A percentile compares a stretch with the other conserved stretches of the same genome.
These are phyloP conservation scores for Phenganax stokvisi DNA, from an alignment of 92 coral and sea anemone genomes.

Conservation along the genomic window DNA sequence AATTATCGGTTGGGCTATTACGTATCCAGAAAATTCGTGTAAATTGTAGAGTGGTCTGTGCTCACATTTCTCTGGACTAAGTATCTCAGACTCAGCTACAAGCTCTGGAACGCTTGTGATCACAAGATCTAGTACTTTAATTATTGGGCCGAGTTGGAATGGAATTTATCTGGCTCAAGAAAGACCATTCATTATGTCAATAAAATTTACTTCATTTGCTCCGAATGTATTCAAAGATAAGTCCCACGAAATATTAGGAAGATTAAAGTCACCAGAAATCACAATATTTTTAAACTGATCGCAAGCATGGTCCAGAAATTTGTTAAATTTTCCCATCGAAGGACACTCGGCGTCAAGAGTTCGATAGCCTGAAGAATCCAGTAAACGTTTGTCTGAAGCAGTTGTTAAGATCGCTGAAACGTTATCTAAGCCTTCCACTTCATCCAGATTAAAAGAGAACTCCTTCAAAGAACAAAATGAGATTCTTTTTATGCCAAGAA, in stretches of 20 bases:
- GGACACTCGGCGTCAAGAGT: neutral
- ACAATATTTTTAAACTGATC: no score
- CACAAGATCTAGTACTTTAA: slow-evolving; percentile 24
- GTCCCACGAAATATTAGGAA: neutral
- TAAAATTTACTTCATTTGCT: neutral
- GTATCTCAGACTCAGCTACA: slow-evolving; percentile 13
- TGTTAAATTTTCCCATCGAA: slow-evolving; percentile 9
- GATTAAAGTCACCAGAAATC: no score
- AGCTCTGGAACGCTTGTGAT: slow-evolving; percentile 26
- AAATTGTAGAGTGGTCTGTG: slow-evolving; percentile 32
- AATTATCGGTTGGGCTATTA: slow-evolving; percentile 40
- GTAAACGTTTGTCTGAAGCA: slow-evolving; percentile 2
- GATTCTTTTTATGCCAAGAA: slow-evolving; percentile 3
- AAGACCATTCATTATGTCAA: neutral
- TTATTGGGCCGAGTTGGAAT: neutral
- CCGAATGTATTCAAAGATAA: neutral
- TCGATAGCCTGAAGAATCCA: neutral
- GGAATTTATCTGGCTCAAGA: neutral
- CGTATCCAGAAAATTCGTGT: slow-evolving; percentile 14
- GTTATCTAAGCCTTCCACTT: slow-evolving; percentile 7
- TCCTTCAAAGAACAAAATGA: slow-evolving; percentile 13
- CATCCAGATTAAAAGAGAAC: neutral
- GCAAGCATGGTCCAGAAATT: neutral
- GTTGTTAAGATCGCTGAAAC: slow-evolving; percentile 21
- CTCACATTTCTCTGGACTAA: slow-evolving; percentile 11